Base-by-base conservation (phyloP, 2,888 invertebrate genomes). In the Drepana falcataria region DNA sequence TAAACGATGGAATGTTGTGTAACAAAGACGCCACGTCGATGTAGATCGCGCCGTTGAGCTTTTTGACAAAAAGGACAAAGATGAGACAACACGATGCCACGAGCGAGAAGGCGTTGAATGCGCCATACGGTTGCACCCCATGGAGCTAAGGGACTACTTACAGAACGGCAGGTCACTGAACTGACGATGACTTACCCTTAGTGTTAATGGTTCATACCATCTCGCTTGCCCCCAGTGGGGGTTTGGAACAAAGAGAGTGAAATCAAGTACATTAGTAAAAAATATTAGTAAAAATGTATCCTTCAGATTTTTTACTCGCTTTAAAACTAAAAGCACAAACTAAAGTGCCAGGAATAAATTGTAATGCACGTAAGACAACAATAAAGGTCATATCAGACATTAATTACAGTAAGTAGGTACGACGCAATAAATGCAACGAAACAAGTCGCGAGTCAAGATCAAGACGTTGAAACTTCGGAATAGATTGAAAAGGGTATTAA, bases 121-220 rank as follows among this genome's bases (percentile, higher is more conserved):
- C 75, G 66, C 69, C 71, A 69, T 70, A 68, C 72, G 69, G 72
- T 73, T 81, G 84, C 87, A 87, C 87, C 87, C 86, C 83, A 84
- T 85, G 79, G 75, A 75, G 80, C 75, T 77, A 83, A 77, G 83
- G 87, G 86, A 83, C 81, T 81, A 73, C 63, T 59, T 59, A 74
- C 75, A 76, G 75, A 73, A 75, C 60, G 68, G 66, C 81, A 79
- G 89, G 87, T 89, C 88, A 88, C 66, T 84, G 89, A 88, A 86
- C 88, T 71, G 68, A 66, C 73, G 63, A 71, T 75, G 73, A 75
- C 73, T 77, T 75, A 77, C 79, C 82, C 81, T 68, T 74, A 74
- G 68, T 59, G 65, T 65, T 66, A 65, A 65, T 63, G 60, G 68
- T 69, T 57, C 65, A 61, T 63, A 65, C 64, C 57, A 60, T 62